phyloP scores from a whole-genome alignment of 1,140 invertebrate genomes.

The Archivesica marissinica region DNA sequence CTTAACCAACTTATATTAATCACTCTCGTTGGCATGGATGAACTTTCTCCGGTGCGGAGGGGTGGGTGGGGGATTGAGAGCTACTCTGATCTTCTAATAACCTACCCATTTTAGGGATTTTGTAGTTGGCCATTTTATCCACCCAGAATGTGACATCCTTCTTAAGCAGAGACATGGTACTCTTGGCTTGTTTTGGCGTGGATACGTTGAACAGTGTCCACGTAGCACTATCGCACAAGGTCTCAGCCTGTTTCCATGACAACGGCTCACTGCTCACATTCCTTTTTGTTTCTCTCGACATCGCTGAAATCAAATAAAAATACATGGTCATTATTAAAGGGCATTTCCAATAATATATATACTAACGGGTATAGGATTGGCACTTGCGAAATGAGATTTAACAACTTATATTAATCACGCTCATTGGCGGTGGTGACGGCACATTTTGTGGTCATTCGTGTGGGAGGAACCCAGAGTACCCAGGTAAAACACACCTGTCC shows the following conservation, averaged over 20 bases:
- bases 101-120: slow-evolving; percentile 7
- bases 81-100: no score
- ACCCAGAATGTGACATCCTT: background rate
- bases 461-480: background rate
- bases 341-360: background rate
- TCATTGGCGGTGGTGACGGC: background rate
- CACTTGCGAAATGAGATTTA: background rate
- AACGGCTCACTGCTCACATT: background rate
- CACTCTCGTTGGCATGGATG: no score
- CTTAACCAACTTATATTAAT: no score
- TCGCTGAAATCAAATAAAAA: background rate
- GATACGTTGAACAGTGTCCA: background rate
- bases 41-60: no score
- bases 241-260: background rate
- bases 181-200: background rate
- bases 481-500: no score
- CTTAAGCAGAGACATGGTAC: background rate
- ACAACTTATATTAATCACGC: background rate
- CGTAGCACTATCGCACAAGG: background rate
- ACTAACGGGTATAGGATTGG: background rate
- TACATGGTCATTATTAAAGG: background rate
- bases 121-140: background rate
- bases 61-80: no score
- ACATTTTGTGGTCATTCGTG: background rate
- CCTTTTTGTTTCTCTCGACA: background rate